Percentiles rank a stretch among this genome's conserved stretches.
phyloP scores from a whole-genome alignment of 92 coral and sea anemone genomes.

The Phenganax marumi region DNA sequence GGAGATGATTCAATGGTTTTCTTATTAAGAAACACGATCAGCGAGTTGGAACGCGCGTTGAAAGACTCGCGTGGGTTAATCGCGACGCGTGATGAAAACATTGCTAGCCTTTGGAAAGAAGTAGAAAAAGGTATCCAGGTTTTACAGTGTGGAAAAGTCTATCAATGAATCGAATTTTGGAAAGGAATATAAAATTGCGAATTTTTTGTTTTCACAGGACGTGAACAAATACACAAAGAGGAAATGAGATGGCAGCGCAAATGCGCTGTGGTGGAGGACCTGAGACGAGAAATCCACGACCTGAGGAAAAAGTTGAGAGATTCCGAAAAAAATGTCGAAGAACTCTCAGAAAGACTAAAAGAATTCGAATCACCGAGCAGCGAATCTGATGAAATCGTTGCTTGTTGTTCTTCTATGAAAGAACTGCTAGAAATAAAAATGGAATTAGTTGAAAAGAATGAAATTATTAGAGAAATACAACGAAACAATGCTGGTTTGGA shows the following conservation, averaged over 20 bases:
- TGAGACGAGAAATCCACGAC: conserved; percentile 57
- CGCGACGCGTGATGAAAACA: conserved; percentile 82
- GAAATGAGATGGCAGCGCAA: conserved; percentile 59
- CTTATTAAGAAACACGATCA: conserved; percentile 75
- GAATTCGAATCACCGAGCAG: conserved; percentile 48
- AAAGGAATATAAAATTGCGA: background rate
- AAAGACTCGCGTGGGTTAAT: conserved; percentile 78
- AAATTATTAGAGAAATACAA: conserved; percentile 63
- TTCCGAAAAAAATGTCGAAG: conserved; percentile 50
- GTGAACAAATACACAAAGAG: conserved; percentile 86
- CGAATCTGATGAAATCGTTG: conserved; percentile 77
- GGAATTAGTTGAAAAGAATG: conserved; percentile 69
- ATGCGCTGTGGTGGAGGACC: conserved; percentile 59
- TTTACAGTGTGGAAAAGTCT: background rate
- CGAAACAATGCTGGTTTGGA: conserved; percentile 63
- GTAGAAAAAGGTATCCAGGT: conserved; percentile 55
- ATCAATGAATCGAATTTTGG: background rate
- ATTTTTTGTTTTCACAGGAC: conserved; percentile 8
- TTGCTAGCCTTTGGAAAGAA: conserved; percentile 66
- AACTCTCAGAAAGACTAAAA: conserved; percentile 33
- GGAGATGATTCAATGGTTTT: conserved; percentile 14
- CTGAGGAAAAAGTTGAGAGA: conserved; percentile 54
- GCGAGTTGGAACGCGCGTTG: conserved; percentile 88
- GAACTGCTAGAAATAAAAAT: conserved; percentile 74
- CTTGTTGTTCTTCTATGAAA: conserved; percentile 95